Evolutionary conservation across 2,797 vertebrate species (phyloP), one percentile per base, ranked within the genome.

Genomic region (Amniataba percoides): DNA sequence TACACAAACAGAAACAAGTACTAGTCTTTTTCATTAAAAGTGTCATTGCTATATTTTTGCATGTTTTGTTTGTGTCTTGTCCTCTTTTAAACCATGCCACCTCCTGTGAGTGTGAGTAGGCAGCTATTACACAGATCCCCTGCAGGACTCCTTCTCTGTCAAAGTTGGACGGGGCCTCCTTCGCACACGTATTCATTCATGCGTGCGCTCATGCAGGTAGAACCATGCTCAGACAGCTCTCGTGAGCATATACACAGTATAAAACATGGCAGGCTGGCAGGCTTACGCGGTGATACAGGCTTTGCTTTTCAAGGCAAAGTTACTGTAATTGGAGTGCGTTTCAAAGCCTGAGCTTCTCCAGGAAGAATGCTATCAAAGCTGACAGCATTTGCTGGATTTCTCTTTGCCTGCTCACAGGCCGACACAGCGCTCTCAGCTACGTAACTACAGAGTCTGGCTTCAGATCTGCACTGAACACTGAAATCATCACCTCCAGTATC

Each of bases 321-420:
- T 71, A 58, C 65, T 85, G 85, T 89, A 89, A 94, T 85, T 90
- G 84, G 80, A 90, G 75, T 74, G 60, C 57, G 73, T 85, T 86
- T 92, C 86, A 91, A 89, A 88, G 88, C 58, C 80, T 59, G 31
- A 3, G 74, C 68, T 42, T 85, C 79, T 61, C 52, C 73, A 23
- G 56, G 49, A 83, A 74, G 75, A 84, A 69, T 2, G 39, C 49
- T 64, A 93, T 92, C 81, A 90, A 88, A 92, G 80, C 71, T 79
- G 90, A 93, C 91, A 87, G 86, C 70, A 0, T 56, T 82, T 23
- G 23, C 31, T 18, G 81, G 66, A 58, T 81, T 68, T 75, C 67
- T 75, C 61, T 67, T 71, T 39, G 46, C 62, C 15, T 11, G 71
- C 74, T 62, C 80, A 53, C 5, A 39, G 68, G 63, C 67, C 31